Evolutionary conservation across 2,888 invertebrate species (phyloP).

Genomic region (Lasius platythorax): DNA sequence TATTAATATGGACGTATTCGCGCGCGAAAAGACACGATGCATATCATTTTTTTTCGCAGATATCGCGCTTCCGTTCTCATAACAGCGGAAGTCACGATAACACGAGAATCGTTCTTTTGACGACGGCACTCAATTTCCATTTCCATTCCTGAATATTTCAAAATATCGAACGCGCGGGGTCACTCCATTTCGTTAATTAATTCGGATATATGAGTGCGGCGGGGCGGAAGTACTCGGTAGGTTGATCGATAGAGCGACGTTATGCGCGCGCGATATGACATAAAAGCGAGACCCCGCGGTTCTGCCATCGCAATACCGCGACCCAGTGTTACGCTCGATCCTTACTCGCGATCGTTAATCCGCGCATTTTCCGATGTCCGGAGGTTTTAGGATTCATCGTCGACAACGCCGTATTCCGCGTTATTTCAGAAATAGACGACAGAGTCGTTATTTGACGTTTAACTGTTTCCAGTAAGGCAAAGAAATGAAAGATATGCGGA

Average conservation of each 20-base stretch:
- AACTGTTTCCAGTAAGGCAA: background rate
- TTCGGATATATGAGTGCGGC: constrained; percentile 47
- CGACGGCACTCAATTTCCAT: constrained; percentile 54
- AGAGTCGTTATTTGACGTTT: background rate
- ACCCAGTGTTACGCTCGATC: constrained; percentile 21
- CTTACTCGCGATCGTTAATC: constrained; percentile 45
- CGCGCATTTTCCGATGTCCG: background rate
- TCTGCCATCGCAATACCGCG: background rate
- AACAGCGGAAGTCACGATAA: background rate
- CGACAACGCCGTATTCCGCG: background rate
- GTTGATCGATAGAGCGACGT: constrained; percentile 51
- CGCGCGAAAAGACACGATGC: background rate
- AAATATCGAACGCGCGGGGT: constrained; percentile 41
- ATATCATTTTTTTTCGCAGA: constrained; percentile 16
- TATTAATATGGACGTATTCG: background rate
- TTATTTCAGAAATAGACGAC: background rate
- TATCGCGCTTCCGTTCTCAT: constrained; percentile 40
- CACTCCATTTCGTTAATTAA: constrained; percentile 63
- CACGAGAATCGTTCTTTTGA: constrained; percentile 6
- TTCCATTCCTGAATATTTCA: constrained; percentile 60
- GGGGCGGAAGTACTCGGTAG: constrained; percentile 38
- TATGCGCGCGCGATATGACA: constrained; percentile 16
- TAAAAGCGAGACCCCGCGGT: constrained; percentile 19
- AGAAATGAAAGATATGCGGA: background rate
- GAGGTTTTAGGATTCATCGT: constrained; percentile 8